phyloP scores from a whole-genome alignment of 2,888 invertebrate genomes.

The Plemyria rubiginata region DNA sequence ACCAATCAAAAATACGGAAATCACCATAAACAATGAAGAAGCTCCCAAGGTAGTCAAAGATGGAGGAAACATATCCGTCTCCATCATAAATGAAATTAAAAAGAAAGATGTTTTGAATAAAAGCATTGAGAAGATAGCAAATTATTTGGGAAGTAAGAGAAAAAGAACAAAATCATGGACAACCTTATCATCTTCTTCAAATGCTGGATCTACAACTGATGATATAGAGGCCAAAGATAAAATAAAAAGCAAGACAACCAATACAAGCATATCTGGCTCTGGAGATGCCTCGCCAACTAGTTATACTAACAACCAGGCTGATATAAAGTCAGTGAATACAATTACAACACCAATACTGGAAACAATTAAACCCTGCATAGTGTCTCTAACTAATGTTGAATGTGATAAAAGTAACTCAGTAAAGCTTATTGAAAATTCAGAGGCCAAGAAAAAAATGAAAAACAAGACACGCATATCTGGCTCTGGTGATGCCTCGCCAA shows the following conservation, averaged over 20 bases:
- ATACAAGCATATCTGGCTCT: conserved; percentile 49
- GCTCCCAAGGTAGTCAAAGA: conserved; percentile 25
- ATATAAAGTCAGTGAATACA: conserved; percentile 23
- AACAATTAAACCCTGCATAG: conserved; percentile 14
- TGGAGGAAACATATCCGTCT: conserved; percentile 45
- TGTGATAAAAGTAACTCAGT: conserved; percentile 38
- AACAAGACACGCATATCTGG: too few species aligned
- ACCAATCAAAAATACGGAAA: conserved; percentile 8
- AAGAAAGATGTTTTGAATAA: conserved; percentile 54
- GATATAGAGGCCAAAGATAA: conserved; percentile 8
- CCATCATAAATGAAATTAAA: conserved; percentile 55
- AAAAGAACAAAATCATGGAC: conserved; percentile 70
- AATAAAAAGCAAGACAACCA: conserved; percentile 3
- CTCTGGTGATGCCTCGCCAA: conserved; percentile 54
- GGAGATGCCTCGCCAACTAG: conserved; percentile 51
- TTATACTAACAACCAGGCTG: conserved; percentile 28
- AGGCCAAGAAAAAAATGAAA: too few species aligned
- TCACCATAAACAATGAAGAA: conserved; percentile 3
- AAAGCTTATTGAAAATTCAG: conserved; percentile 56
- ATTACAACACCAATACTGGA: conserved; percentile 9
- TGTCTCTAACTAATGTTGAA: conserved; percentile 18
- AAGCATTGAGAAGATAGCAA: conserved; percentile 50
- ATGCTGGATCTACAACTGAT: conserved; percentile 2
- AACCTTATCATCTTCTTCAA: conserved; percentile 36
- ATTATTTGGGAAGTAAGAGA: conserved; percentile 52